Evolutionary conservation across 2,888 invertebrate species (phyloP), one percentile per base, ranked within the genome.

Genomic region (Tachina grossa): DNA sequence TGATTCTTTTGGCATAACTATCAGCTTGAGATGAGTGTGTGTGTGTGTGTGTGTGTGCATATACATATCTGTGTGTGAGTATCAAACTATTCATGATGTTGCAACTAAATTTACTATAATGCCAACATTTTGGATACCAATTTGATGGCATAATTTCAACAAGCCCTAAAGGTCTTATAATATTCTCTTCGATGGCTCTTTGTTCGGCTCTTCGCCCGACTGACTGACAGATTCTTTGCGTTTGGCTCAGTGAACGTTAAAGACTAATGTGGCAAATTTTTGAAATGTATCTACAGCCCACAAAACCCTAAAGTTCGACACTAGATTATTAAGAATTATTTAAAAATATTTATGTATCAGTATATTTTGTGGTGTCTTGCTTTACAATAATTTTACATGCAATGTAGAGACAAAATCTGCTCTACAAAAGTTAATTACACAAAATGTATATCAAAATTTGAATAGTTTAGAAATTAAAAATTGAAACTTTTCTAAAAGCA

Each of bases 131-230:
- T 82, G 74, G 89, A 91, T 90, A 89, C 90, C 90, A 91, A 91
- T 92, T 92, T 92, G 92, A 92, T 92, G 92, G 92, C 92, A 92
- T 92, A 92, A 92, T 92, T 92, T 92, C 90, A 92, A 90, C 90
- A 88, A 88, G 90, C 90, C 91, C 90, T 88, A 85, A 86, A 87
- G 92, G 89, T 88, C 89, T 90, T 89, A 90, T 90, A 90, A 89
- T 90, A 89, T 91, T 88, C 89, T 88, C 87, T 88, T 88, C 65
- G 39, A 43, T 43, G 41, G n/a, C 39, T 16, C 39, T 51, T 79
- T 71, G 14, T 55, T 19, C 22, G 41, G 3, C 51, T 59, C 14
- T 51, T 14, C 11, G 22, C 49, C 19, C 14, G 41, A 71, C 55
- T 47, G n/a, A 45, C 16, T 41, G 66, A 53, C 43, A 43, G 63